phyloP scores from a whole-genome alignment of 2,797 vertebrate genomes.

The Anableps anableps region DNA sequence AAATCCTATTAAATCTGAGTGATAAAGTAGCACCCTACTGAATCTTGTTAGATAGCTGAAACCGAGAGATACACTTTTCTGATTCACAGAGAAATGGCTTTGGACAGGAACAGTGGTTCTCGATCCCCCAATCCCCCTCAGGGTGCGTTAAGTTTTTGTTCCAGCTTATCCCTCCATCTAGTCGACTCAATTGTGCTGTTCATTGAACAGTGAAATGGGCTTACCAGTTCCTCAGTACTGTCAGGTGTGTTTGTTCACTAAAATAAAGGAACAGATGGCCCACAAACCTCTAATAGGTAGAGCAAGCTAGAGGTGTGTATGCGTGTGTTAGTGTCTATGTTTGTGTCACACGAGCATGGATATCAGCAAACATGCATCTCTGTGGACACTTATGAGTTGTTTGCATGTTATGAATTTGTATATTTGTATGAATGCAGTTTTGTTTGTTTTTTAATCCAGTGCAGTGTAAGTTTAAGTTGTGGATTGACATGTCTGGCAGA shows the following conservation, averaged over 20 bases:
- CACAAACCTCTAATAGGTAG: constrained; percentile 62
- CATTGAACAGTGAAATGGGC: constrained; percentile 83
- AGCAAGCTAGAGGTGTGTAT: constrained; percentile 44
- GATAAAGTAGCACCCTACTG: constrained; percentile 41
- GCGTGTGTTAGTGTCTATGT: constrained; percentile 21
- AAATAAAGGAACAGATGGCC: constrained; percentile 82
- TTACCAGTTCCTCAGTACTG: constrained; percentile 78
- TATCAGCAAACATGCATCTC: constrained; percentile 17
- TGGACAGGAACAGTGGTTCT: constrained; percentile 76
- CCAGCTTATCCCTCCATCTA: constrained; percentile 80
- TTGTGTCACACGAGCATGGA: constrained; percentile 18
- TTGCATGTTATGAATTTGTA: constrained; percentile 13
- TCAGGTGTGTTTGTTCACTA: constrained; percentile 80
- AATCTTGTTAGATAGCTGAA: constrained; percentile 65
- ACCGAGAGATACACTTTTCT: constrained; percentile 70
- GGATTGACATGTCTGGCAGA: constrained; percentile 36
- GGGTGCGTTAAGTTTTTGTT: constrained; percentile 78
- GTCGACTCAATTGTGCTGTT: constrained; percentile 79
- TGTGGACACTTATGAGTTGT: background rate
- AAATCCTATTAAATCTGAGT: constrained; percentile 52
- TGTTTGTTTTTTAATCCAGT: constrained; percentile 48
- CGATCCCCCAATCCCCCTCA: constrained; percentile 67
- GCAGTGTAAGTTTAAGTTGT: constrained; percentile 36
- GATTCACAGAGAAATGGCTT: constrained; percentile 76
- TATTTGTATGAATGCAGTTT: constrained; percentile 10